Conservation (phyloP, 2,797 vertebrate genomes). For the Vipera latastei region DNA sequence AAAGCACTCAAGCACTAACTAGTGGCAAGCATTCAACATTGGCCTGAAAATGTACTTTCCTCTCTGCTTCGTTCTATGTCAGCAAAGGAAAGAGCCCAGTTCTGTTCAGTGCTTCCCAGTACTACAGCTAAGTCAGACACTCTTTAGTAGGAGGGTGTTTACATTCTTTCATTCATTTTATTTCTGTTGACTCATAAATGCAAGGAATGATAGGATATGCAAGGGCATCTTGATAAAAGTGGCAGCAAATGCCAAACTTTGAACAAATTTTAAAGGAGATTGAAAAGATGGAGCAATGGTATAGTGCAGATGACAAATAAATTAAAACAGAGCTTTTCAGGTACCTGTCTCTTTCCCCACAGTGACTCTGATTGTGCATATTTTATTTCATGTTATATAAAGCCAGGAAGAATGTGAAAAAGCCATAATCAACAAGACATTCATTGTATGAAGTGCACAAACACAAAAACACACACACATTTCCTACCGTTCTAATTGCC, state of each 20-base stretch:
- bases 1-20: constrained; percentile 53
- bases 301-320: constrained; percentile 45
- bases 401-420: constrained; percentile 65
- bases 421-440: constrained; percentile 65
- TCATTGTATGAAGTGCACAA: constrained; percentile 60
- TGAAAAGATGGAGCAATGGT: constrained; percentile 34
- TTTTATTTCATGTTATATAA: constrained; percentile 62
- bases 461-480: constrained; percentile 46
- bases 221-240: neutral
- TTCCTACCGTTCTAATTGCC: constrained; percentile 95
- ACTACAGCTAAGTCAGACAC: neutral
- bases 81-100: neutral
- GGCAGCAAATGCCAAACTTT: neutral
- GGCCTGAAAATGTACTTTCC: constrained; percentile 24
- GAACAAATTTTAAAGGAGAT: constrained; percentile 8
- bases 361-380: constrained; percentile 52
- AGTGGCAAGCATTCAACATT: constrained; percentile 47
- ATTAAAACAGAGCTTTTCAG: constrained; percentile 43
- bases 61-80: neutral
- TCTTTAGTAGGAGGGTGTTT: neutral
- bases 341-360: constrained; percentile 50
- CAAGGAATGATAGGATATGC: neutral
- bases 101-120: neutral
- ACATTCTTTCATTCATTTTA: neutral
- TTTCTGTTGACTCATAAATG: neutral